Conservation (phyloP, 2,888 invertebrate species). For the Bombylius major region DNA sequence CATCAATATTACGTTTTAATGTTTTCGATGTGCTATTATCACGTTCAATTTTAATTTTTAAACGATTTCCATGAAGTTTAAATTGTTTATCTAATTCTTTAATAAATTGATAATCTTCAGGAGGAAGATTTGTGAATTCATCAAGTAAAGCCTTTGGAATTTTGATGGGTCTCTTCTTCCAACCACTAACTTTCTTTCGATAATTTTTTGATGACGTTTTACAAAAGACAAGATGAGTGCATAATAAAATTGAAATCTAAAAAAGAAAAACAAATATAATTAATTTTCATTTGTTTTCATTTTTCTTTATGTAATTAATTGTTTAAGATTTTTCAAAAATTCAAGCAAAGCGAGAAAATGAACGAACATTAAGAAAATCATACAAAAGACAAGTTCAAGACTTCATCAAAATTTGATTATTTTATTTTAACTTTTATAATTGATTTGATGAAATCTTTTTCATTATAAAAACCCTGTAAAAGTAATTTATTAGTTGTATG, state of each 20-base stretch:
- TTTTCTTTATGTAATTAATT: neutral
- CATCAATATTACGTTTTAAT: conserved; percentile 57
- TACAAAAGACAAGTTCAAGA: too few relatives aligned
- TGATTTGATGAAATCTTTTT: too few relatives aligned
- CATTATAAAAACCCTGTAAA: too few relatives aligned
- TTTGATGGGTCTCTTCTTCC: conserved; percentile 27
- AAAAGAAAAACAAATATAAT: neutral
- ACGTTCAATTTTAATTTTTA: conserved; percentile 34
- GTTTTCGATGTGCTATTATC: conserved; percentile 28
- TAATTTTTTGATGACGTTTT: conserved; percentile 18
- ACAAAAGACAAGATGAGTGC: neutral
- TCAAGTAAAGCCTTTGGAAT: conserved; percentile 22
- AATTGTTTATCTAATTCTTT: conserved; percentile 36
- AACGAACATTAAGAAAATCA: too few relatives aligned
- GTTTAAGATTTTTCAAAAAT: too few relatives aligned
- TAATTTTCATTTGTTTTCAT: neutral
- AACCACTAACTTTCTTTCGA: conserved; percentile 30
- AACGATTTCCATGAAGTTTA: conserved; percentile 31
- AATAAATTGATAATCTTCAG: conserved; percentile 33
- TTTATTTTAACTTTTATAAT: too few relatives aligned
- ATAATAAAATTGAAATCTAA: neutral
- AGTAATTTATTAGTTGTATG: too few relatives aligned
- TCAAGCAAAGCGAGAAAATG: too few relatives aligned
- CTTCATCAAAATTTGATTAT: too few relatives aligned
- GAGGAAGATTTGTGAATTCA: conserved; percentile 27